Evolutionary conservation across 2,888 invertebrate species (phyloP).

Genomic region (Scaptomyza cyrtandrae): DNA sequence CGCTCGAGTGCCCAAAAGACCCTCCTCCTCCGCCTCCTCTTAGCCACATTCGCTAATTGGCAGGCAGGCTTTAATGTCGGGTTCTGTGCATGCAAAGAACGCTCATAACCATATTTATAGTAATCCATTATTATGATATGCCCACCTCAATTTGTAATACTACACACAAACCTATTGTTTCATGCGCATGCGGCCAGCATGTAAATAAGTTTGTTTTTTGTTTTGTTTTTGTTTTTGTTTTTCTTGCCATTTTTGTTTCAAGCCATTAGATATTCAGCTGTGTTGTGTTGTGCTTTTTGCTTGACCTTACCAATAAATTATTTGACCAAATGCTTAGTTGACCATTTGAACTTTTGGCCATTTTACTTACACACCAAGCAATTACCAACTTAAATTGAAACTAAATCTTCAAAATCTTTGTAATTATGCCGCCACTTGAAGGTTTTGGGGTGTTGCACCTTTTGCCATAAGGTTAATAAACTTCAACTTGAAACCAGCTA

Average conservation of each 20-base stretch:
- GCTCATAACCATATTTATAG: conserved; percentile 47
- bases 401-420: conserved; percentile 32
- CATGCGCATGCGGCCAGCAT: conserved; percentile 34
- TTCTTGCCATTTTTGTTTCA: conserved; percentile 15
- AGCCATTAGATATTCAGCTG: conserved; percentile 30
- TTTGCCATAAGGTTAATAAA: conserved; percentile 71
- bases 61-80: conserved; percentile 35
- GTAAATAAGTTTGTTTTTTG: conserved; percentile 46
- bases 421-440: conserved; percentile 41
- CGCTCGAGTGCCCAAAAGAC: conserved; percentile 68
- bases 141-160: conserved; percentile 18
- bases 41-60: conserved; percentile 55
- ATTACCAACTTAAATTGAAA: conserved; percentile 46
- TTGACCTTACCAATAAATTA: conserved; percentile 42
- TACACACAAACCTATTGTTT: conserved; percentile 17
- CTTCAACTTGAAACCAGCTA: conserved; percentile 68
- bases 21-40: conserved; percentile 21
- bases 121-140: conserved; percentile 49
- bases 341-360: conserved; percentile 57
- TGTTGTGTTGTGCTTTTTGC: neutral
- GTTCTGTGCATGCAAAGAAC: conserved; percentile 49
- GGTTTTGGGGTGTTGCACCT: conserved; percentile 50
- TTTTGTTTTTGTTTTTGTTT: conserved; percentile 8
- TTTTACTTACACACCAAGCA: conserved; percentile 36
- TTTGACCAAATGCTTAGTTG: conserved; percentile 37